Evolutionary conservation across 1,140 invertebrate species (phyloP), one percentile per base, ranked within the genome.

Genomic region (Notospermus geniculatus): DNA sequence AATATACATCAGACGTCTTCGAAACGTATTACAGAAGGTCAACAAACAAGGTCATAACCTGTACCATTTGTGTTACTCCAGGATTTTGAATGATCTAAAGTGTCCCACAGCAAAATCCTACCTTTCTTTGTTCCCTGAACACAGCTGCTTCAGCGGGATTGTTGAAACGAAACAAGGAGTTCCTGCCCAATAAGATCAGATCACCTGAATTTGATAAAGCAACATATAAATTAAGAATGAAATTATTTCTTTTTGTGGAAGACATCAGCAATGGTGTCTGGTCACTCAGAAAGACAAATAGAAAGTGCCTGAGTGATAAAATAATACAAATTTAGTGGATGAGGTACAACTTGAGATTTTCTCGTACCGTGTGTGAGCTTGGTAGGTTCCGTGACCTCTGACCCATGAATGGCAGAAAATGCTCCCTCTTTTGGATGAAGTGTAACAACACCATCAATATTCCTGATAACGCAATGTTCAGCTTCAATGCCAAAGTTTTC

Each of bases 161-260:
- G 81, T 94, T 95, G 79, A 93, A 95, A 32, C 92, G 87, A 80
- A 95, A 95, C 85, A 94, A 91, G 76, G 92, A 92, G 50, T 90
- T 92, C 61, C 90, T 87, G 1, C 93, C 93, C 25, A 96, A 83
- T 29, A 93, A 80, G 19, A 96, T 88, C 41, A 91, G 90, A 74
- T 89, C 90, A 57, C 90, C 88, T 89, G 74, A 7, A 72, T n/a
- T n/a, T n/a, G n/a, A n/a, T n/a, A n/a, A n/a, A n/a, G n/a, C n/a
- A n/a, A n/a, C n/a, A n/a, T n/a, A n/a, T n/a, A n/a, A n/a, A n/a
- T n/a, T n/a, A n/a, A n/a, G n/a, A n/a, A n/a, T n/a, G n/a, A n/a
- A n/a, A n/a, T n/a, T n/a, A n/a, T n/a, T n/a, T n/a, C n/a, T n/a
- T n/a, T n/a, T n/a, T n/a, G n/a, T n/a, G n/a, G n/a, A n/a, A n/a